Conservation (phyloP, 2,888 invertebrate genomes). For the Alsophila aescularia region DNA sequence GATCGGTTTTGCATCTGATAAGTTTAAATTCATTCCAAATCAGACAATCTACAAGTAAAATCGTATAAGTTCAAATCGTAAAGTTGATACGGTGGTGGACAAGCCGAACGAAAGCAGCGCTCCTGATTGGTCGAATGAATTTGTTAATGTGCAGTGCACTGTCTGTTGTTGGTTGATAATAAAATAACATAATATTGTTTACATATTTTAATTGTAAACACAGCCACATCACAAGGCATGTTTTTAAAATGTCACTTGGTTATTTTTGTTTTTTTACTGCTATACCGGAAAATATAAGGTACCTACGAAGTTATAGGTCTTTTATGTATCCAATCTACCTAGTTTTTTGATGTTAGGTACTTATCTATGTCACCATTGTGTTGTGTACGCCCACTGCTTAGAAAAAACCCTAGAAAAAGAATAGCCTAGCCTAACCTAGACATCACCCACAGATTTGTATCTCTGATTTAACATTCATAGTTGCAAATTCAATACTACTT, state of each 20-base stretch:
- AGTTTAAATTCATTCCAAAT: neutral
- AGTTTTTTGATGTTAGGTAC: no score
- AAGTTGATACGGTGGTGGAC: slow-evolving; percentile 53
- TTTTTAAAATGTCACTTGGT: neutral
- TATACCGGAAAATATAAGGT: no score
- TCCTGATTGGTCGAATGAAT: slow-evolving; percentile 45
- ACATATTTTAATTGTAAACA: neutral
- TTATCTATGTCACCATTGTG: no score
- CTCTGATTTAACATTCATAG: neutral
- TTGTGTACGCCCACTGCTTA: no score
- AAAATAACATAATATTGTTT: neutral
- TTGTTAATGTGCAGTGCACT: slow-evolving; percentile 39
- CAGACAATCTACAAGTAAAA: slow-evolving; percentile 1
- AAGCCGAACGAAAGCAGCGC: slow-evolving; percentile 47
- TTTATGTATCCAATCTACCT: no score
- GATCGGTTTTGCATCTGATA: no score
- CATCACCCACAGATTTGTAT: no score
- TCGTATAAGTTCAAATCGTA: slow-evolving; percentile 10
- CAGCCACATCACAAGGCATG: neutral
- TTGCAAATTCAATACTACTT: neutral
- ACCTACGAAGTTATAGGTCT: no score
- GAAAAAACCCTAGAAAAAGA: no score
- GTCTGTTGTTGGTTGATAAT: slow-evolving; percentile 36
- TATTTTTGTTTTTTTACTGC: no score
- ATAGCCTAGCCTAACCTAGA: no score